A percentile compares a stretch with the other conserved stretches of the same genome.
These are phyloP conservation scores for Heliconius erato DNA, from an alignment of 2,888 invertebrate genomes.

Conservation along the genomic window DNA sequence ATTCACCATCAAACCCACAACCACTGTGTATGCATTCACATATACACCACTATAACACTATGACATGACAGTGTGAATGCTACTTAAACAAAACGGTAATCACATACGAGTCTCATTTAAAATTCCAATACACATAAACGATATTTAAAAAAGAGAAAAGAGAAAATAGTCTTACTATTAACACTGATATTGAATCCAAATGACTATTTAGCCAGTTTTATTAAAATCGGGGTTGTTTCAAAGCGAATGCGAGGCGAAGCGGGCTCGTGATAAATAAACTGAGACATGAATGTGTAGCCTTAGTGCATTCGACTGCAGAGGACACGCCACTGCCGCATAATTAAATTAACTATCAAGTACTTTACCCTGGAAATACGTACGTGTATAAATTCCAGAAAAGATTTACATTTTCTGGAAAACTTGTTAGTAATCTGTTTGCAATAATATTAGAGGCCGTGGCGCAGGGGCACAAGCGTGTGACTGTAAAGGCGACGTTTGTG, in stretches of 20 bases:
- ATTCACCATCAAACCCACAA: too few relatives aligned
- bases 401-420: not conserved
- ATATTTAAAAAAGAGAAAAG: not conserved
- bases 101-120: not conserved
- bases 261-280: slow-evolving; percentile 45
- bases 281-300: slow-evolving; percentile 41
- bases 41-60: too few relatives aligned
- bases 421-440: not conserved
- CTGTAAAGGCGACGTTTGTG: too few relatives aligned
- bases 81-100: not conserved
- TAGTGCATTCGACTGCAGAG: slow-evolving; percentile 45
- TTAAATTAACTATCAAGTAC: slow-evolving; percentile 31
- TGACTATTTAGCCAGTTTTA: slow-evolving; percentile 39
- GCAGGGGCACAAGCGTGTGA: too few relatives aligned
- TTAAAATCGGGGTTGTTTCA: slow-evolving; percentile 43
- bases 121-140: not conserved
- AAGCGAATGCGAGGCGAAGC: slow-evolving; percentile 40
- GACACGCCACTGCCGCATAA: slow-evolving; percentile 41
- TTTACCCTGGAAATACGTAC: slow-evolving; percentile 16
- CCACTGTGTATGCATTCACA: too few relatives aligned
- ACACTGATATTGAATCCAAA: slow-evolving; percentile 24
- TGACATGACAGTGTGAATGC: too few relatives aligned
- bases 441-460: too few relatives aligned
- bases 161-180: not conserved
- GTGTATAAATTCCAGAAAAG: slow-evolving; percentile 13